Percentiles rank a stretch among this genome's conserved stretches.
Evolutionary conservation across 2,888 invertebrate species (phyloP).

Genomic region (Scaeva pyrastri): DNA sequence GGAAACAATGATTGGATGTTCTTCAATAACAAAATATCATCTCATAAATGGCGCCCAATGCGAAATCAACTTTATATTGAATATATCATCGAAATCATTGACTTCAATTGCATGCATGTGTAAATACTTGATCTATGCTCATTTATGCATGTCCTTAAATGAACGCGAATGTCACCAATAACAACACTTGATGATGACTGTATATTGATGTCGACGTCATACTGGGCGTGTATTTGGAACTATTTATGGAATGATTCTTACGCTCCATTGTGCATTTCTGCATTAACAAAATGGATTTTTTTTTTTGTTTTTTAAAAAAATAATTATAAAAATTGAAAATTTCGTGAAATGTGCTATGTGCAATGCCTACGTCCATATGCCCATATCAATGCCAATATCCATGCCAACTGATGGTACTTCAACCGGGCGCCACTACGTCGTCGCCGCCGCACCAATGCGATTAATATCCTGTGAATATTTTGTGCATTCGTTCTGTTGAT

Average conservation of each 20-base stretch:
- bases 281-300: conserved; percentile 38
- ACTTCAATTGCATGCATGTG: conserved; percentile 33
- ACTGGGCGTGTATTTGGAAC: conserved; percentile 48
- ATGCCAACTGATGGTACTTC: no score
- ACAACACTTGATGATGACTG: conserved; percentile 9
- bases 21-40: no score
- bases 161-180: conserved; percentile 22
- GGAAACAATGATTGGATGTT: conserved; percentile 7
- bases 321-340: conserved; percentile 53
- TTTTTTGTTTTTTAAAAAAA: conserved; percentile 12
- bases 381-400: no score
- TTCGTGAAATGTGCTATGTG: conserved; percentile 28
- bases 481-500: conserved; percentile 8
- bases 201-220: conserved; percentile 24
- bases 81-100: conserved; percentile 15
- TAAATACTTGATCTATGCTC: conserved; percentile 57
- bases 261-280: not conserved
- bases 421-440: not conserved
- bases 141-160: conserved; percentile 16
- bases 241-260: conserved; percentile 19
- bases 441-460: conserved; percentile 14
- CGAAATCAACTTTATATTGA: not conserved
- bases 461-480: conserved; percentile 37
- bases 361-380: no score
- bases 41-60: conserved; percentile 53